A percentile compares a stretch with the other conserved stretches of the same genome.
Evolutionary conservation across 1,140 invertebrate species (phyloP).

Genomic region (Drosophila suzukii): DNA sequence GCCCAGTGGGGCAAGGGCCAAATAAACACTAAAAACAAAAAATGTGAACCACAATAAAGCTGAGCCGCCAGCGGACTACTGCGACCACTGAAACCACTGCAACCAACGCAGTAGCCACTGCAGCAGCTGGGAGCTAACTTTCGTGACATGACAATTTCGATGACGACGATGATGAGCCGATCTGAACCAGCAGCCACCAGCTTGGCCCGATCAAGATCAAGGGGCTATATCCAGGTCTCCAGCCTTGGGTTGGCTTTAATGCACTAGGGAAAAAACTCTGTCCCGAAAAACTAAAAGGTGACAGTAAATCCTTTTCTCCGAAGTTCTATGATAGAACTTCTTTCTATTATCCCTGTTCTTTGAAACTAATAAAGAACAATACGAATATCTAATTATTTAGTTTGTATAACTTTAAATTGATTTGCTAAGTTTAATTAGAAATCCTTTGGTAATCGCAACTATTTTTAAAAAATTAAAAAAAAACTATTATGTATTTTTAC

Average conservation of each 20-base stretch:
- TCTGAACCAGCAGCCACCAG: slow-evolving; percentile 16
- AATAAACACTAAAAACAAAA: slow-evolving; percentile 46
- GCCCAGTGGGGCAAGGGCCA: slow-evolving; percentile 49
- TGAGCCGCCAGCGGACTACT: slow-evolving; percentile 42
- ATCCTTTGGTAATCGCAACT: too few relatives aligned
- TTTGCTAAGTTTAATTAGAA: too few relatives aligned
- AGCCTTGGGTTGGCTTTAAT: slow-evolving; percentile 25
- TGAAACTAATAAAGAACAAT: too few relatives aligned
- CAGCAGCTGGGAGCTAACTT: slow-evolving; percentile 75
- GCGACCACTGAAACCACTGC: slow-evolving; percentile 42
- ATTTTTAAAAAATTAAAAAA: too few relatives aligned
- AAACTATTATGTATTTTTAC: too few relatives aligned
- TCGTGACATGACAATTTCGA: slow-evolving; percentile 81
- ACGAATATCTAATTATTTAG: too few relatives aligned
- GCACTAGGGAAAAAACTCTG: slow-evolving; percentile 7
- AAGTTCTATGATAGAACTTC: too few relatives aligned
- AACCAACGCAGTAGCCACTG: slow-evolving; percentile 30
- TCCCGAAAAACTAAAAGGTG: neutral
- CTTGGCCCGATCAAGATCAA: slow-evolving; percentile 67
- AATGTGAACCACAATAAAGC: slow-evolving; percentile 66
- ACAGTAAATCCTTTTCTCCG: too few relatives aligned
- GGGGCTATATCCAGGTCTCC: slow-evolving; percentile 28
- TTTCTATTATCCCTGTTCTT: too few relatives aligned
- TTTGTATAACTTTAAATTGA: too few relatives aligned
- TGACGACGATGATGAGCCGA: slow-evolving; percentile 72